Percentiles rank a stretch among this genome's conserved stretches.
phyloP scores from a whole-genome alignment of 2,888 invertebrate genomes.

The Hyalella azteca region DNA sequence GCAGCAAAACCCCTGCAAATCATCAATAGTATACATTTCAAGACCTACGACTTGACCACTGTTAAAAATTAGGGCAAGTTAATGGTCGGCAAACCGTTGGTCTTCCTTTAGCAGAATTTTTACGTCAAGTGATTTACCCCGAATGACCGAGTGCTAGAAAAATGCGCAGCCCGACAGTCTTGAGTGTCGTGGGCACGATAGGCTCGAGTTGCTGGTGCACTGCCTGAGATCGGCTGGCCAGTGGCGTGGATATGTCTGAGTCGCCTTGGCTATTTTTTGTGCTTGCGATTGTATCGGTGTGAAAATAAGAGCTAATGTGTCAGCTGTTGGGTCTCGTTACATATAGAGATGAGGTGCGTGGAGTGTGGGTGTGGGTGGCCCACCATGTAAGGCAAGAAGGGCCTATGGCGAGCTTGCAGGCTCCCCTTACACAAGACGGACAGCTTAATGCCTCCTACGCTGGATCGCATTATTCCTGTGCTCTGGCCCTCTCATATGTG shows the following conservation, averaged over 20 bases:
- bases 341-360: background rate
- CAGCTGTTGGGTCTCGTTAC: background rate
- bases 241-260: background rate
- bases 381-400: background rate
- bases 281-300: constrained; percentile 9
- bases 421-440: background rate
- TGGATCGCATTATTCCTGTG: background rate
- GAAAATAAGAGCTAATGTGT: constrained; percentile 13
- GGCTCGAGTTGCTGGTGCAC: background rate
- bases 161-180: too few relatives aligned
- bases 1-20: too few relatives aligned
- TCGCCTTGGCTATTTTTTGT: background rate
- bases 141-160: too few relatives aligned
- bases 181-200: background rate
- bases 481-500: background rate
- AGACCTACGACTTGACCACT: too few relatives aligned
- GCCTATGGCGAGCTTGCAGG: background rate
- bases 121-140: too few relatives aligned
- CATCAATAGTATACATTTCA: too few relatives aligned
- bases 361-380: constrained; percentile 19
- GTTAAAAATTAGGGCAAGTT: too few relatives aligned
- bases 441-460: background rate
- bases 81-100: too few relatives aligned
- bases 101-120: too few relatives aligned
- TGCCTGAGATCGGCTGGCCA: background rate